Base-by-base conservation (phyloP, 2,113 vertebrate genomes). In the Saccopteryx leptura region DNA sequence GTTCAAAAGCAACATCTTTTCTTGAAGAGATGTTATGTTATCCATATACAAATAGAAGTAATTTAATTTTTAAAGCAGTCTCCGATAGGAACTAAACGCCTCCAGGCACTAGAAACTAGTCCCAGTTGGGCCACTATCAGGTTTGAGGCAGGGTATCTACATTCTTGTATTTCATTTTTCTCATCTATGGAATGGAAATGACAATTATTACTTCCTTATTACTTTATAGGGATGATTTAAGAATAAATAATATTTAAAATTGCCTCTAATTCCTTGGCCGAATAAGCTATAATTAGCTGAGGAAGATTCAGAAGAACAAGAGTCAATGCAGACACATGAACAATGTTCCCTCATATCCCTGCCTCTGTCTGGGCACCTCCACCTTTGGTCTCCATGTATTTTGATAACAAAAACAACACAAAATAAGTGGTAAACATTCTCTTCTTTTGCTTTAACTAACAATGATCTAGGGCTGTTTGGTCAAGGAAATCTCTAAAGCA, bases 151-250 rank as follows among this genome's bases (percentile, higher is more conserved):
- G 4, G 39, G 46, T 39, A 33, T n/a, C 61, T 24, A 18, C 11
- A 21, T 80, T 84, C 26, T 8, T 86, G 26, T 31, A 8, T 0
- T 3, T 56, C 66, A 52, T 17, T 88, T 94, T 94, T 76, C 48
- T 82, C 72, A 56, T 63, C 76, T 91, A 14, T 52, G 76, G 80
- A 75, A 61, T 78, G 10, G 58, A 93, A 85, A 19, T 46, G 39
- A 18, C 39, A 58, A 31, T 33, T 69, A 9, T 39, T 23, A 66
- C 24, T 78, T 84, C 60, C 26, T 81, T 90, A 63, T 46, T 60
- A 46, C 28, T 78, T 89, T 79, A 78, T 31, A 83, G 75, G 17
- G 9, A 46, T 68, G 88, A 92, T 93, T 78, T 26, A 48, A 90
- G 76, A 50, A 71, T 66, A 79, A 61, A 50, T 56, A 39, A 19